Base-by-base conservation (phyloP, 2,888 invertebrate genomes). In the Phlogophora meticulosa region DNA sequence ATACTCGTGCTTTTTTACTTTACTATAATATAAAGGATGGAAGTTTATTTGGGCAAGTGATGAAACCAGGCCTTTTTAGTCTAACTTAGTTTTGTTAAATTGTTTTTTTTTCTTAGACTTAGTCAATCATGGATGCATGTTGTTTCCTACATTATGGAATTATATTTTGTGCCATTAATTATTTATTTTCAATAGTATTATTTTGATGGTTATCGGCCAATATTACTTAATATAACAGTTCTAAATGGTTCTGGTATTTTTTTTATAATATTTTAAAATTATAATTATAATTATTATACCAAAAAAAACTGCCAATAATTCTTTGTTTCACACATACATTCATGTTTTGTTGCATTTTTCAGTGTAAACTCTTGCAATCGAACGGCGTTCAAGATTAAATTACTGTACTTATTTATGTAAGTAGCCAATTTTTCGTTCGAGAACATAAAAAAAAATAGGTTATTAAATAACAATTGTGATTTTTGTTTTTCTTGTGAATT, bases 361-460 rank as follows among this genome's bases (percentile, higher is more conserved):
- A 92, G 92, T 90, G 92, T 72, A 87, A 87, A 78, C 88, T 91
- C 17, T 82, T 91, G 57, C 86, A 87, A 64, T 76, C 80, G 43
- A 83, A 85, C 36, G 79, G 80, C 68, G 75, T 70, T 67, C 81
- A 85, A 83, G 86, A 87, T 45, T 84, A 72, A 85, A 60, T 60
- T 71, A 56, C 13, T 36, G 36, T 75, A 62, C 43, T 60, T 60
- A 59, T 49, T 66, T 48, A 20, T 38, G 15, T 70, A 63, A 65
- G 52, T 63, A 65, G 76, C 45, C 20, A 74, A 49, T 20, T 60
- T 45, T 59, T 57, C 15, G 3, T 20, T 65, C 38, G 43, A 48
- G 38, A 57, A 20, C 1, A n/a, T 7, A 20, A 2, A 28, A 24
- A 55, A 28, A n/a, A 34, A 45, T 48, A 48, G 9, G 11, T 38